Evolutionary conservation across 23 tunicate species (phyloP), one percentile per base, ranked within the genome.

Genomic region (Ciona savignyi): DNA sequence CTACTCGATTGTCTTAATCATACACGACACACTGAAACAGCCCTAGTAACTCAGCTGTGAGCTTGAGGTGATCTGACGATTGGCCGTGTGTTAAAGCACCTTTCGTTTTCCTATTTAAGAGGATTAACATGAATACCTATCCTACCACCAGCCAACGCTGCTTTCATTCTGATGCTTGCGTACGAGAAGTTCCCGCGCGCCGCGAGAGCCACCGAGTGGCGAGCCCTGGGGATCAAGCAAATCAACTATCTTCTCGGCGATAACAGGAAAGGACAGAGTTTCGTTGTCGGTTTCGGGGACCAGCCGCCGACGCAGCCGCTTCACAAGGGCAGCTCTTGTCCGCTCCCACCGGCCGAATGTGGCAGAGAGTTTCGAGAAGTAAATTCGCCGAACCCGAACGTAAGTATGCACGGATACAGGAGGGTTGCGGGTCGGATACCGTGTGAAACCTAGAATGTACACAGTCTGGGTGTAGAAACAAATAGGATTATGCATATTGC

Each of bases 301-400:
- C 80, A 80, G 23, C 77, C 65, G 32, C 92, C 98, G 23, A 69
- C 67, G 2, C 98, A 92, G 48, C 98, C 98, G 23, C 71, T 74
- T 49, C 98, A 92, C 71, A 90, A 90, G 72, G 89, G 82, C 19
- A 90, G 97, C 30, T 90, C 97, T 24, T 90, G 97, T 71, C 97
- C 97, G 0, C 27, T 29, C 2, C 25, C 32, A 2, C 75, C 77
- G 4, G 27, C 67, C 9, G 82, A 89, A 0, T 90, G 97, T 48
- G 97, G 97, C 3, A 51, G 72, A 33, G 21, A 31, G 1, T 90
- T 77, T 64, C 70, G 31, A 62, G 68, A 79, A 33, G 21, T 33
- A 1, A 66, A 78, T 33, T 33, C 63, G n/a, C 82, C 97, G 4
- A 90, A 90, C 64, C 85, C 81, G 0, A 84, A 90, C 65, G 95